Base-by-base conservation (phyloP, 2,113 vertebrate genomes). In the Oriolus oriolus region DNA sequence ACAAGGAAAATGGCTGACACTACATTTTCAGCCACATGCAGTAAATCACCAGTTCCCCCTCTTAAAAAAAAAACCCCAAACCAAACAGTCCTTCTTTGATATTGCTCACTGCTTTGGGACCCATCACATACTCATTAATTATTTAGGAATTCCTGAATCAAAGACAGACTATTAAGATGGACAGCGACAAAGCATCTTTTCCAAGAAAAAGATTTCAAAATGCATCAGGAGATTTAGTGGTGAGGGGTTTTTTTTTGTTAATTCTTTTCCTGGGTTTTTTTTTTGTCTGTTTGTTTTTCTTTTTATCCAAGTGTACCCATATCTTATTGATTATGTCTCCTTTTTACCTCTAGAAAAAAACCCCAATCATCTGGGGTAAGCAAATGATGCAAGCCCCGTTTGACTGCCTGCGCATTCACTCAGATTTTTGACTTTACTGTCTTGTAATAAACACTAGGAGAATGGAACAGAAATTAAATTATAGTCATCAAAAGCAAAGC, bases 381-480 rank as follows among this genome's bases (percentile, higher is more conserved):
- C 31, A 70, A 49, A 66, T 54, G n/a, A 95, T 19, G 7, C 57
- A 54, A 74, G 37, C 81, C n/a, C 77, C 21, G 3, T 92, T 93
- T 91, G 92, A 92, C 54, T 24, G 35, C 56, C 79, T 95, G 45
- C 31, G 6, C 37, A 71, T 80, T 96, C 27, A 12, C 69, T 94
- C 91, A 64, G 73, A 90, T 89, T 93, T 93, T 76, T 97, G 52
- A 96, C 90, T 93, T 92, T 82, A 91, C 81, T 84, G 64, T 88
- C 76, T 92, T 95, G 71, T 84, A 96, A 97, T 94, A 95, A 94
- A 95, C 61, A 94, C n/a, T 13, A 30, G 64, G 52, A 39, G 4
- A 96, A 84, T 24, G 31, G 70, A 96, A 97, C 33, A 96, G 37
- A 96, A 92, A 94, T 52, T 68, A 91, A 95, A 96, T 94, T 90